Evolutionary conservation across 2,113 vertebrate genomes (phyloP), one percentile per base, ranked within the genome.

Genomic region (Anser cygnoides): DNA sequence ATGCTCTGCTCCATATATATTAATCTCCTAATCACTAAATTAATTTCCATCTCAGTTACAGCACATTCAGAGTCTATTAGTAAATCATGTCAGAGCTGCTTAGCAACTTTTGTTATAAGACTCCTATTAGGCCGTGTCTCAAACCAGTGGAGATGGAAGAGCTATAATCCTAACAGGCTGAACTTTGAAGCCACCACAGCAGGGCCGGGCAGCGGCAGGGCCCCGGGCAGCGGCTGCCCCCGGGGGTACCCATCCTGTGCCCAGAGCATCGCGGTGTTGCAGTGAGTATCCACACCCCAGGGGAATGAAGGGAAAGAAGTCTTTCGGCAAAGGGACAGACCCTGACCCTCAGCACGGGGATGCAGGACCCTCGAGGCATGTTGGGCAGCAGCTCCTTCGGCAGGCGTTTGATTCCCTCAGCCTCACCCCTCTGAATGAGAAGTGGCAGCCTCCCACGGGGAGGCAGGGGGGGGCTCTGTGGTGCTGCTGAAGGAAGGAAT

Each of bases 11-110:
- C 90, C 85, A 11, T 35, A 11, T 35, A 11, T 12, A 25, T 44
- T 84, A 54, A 91, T 84, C 94, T 91, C 77, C 95, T 72, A 33
- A 87, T 89, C 91, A n/a, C 93, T 87, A 82, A 84, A 89, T 84
- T 91, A 91, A 93, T 92, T 91, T 82, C 91, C 94, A 79, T 92
- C 93, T 89, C 95, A 11, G 77, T 87, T 93, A 68, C 91, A 63
- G 89, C 87, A 68, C 71, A 14, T 55, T 82, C 84, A 31, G 87
- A 79, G 22, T 58, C 89, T 79, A 61, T 94, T 89, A 89, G 91
- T 90, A 94, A 95, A 89, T 95, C 94, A 61, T 49, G 89, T 83
- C 94, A 49, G 19, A 61, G 93, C 94, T 95, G 94, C 93, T 89
- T 90, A 93, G 93, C 91, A 92, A 91, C 93, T 97, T 96, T 87